These are phyloP conservation scores for Mastacembelus armatus DNA, from an alignment of 2,797 vertebrate species.

Conservation along the genomic window DNA sequence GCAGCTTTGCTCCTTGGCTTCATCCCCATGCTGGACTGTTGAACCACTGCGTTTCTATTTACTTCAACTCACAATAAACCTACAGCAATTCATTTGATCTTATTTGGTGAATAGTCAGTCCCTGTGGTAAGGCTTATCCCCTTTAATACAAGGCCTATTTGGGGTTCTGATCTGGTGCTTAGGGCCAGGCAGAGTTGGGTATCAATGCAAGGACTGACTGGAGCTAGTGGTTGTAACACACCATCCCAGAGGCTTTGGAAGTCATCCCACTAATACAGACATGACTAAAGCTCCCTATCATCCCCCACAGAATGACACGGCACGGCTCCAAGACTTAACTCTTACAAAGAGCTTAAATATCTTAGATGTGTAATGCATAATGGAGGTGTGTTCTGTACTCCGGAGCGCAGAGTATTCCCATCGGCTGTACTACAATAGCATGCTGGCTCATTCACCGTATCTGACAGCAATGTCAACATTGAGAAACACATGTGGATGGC, in stretches of 20 bases:
- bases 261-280: constrained; percentile 85
- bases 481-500: constrained; percentile 20
- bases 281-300: constrained; percentile 85
- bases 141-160: constrained; percentile 77
- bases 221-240: constrained; percentile 76
- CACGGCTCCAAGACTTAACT: constrained; percentile 81
- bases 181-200: constrained; percentile 67
- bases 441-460: constrained; percentile 47
- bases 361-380: constrained; percentile 86
- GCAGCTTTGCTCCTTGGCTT: constrained; percentile 37
- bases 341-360: constrained; percentile 87
- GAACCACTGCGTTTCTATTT: constrained; percentile 46
- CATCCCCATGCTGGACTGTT: constrained; percentile 44
- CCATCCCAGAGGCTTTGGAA: constrained; percentile 82
- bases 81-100: constrained; percentile 65
- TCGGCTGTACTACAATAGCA: constrained; percentile 62
- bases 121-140: constrained; percentile 76
- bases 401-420: constrained; percentile 71
- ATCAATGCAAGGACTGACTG: constrained; percentile 67
- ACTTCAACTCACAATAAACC: constrained; percentile 61
- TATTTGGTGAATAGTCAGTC: constrained; percentile 65
- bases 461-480: constrained; percentile 45
- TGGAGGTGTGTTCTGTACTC: constrained; percentile 81
- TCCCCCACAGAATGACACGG: constrained; percentile 82
- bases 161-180: constrained; percentile 81